A percentile compares a stretch with the other conserved stretches of the same genome.
These are phyloP conservation scores for Oreochromis tanganicae DNA, from an alignment of 2,113 vertebrate species.

Conservation along the genomic window DNA sequence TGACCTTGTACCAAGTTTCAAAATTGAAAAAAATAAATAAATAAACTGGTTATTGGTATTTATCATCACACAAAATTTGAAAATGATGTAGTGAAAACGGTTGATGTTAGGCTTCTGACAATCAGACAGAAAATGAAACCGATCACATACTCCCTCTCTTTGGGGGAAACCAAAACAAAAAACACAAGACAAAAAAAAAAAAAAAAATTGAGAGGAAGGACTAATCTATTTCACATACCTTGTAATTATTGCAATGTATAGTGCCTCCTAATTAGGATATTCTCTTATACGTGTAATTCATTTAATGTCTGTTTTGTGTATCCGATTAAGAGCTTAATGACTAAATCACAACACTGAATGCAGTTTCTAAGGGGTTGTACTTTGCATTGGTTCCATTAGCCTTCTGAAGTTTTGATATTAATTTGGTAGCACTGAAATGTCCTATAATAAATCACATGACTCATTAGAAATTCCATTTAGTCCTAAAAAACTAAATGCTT, in stretches of 20 bases:
- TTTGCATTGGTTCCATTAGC: not conserved
- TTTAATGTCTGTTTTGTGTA: not conserved
- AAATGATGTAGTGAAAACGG: not conserved
- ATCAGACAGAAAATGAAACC: not conserved
- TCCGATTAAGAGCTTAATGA: not conserved
- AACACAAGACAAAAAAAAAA: not conserved
- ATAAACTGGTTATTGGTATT: not conserved
- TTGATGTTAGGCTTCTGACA: not conserved
- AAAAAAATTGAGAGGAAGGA: not conserved
- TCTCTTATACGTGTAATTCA: not conserved
- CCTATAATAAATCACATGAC: not conserved
- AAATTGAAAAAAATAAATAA: not conserved
- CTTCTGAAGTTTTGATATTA: not conserved
- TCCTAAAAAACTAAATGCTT: not conserved
- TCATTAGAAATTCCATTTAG: not conserved
- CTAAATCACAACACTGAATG: not conserved
- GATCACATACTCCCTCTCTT: not conserved
- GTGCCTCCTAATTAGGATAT: not conserved
- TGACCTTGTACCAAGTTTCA: not conserved
- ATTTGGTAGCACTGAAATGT: not conserved
- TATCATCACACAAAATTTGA: not conserved
- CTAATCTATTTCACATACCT: not conserved
- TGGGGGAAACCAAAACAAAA: not conserved
- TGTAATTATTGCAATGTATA: not conserved
- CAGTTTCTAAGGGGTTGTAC: not conserved